Evolutionary conservation across 2,888 invertebrate species (phyloP).

Genomic region (Andrena praecox): DNA sequence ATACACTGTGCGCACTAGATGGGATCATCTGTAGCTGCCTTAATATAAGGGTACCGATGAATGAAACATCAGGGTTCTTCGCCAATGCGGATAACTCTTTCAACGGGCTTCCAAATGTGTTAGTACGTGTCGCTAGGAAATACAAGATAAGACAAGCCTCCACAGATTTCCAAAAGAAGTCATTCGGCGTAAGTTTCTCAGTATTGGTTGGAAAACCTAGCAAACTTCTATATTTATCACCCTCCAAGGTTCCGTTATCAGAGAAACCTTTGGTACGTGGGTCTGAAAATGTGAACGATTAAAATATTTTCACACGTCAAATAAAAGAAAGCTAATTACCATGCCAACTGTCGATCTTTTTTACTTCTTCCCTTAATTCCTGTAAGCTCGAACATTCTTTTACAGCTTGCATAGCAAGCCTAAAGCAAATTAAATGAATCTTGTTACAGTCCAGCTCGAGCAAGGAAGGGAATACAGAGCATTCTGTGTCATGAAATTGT

Average conservation of each 20-base stretch:
- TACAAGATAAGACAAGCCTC: conserved; percentile 88
- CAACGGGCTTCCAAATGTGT: conserved; percentile 85
- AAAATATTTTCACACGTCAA: not conserved
- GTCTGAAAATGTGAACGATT: conserved; percentile 68
- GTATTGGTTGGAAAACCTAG: conserved; percentile 90
- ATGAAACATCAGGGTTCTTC: conserved; percentile 82
- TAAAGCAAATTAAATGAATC: no score
- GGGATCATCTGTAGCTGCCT: conserved; percentile 93
- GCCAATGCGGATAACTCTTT: conserved; percentile 80
- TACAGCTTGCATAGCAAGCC: conserved; percentile 86
- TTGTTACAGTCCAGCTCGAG: no score
- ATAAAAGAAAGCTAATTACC: conserved; percentile 58
- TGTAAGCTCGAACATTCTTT: conserved; percentile 82
- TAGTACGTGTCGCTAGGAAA: conserved; percentile 87
- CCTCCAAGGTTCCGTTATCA: conserved; percentile 77
- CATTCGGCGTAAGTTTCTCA: conserved; percentile 88
- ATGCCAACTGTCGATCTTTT: conserved; percentile 79
- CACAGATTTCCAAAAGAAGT: conserved; percentile 90
- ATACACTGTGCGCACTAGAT: conserved; percentile 91
- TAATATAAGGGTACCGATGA: conserved; percentile 89
- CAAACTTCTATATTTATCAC: conserved; percentile 83
- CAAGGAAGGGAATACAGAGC: no score
- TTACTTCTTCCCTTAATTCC: conserved; percentile 82
- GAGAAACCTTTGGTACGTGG: conserved; percentile 77
- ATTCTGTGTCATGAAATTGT: no score